Evolutionary conservation across 1,140 invertebrate species (phyloP).

Genomic region (Teleogryllus occipitalis): DNA sequence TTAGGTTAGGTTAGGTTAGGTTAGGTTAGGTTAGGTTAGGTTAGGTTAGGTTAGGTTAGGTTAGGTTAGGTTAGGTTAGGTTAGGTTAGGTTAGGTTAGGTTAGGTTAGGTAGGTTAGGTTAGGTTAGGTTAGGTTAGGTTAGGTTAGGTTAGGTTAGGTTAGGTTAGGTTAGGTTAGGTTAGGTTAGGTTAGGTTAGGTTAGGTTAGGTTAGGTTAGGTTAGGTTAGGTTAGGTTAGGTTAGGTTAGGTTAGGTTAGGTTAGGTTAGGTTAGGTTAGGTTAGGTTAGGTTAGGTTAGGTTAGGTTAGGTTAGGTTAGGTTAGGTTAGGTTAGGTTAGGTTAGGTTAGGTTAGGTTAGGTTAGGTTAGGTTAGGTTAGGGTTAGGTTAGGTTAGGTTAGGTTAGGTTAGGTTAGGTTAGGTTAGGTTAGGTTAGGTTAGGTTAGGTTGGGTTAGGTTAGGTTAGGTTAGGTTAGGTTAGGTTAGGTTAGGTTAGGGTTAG

Average conservation of each 20-base stretch:
- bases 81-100: conserved; percentile 29
- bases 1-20: conserved; percentile 16
- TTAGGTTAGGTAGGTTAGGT: conserved; percentile 29
- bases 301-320: conserved; percentile 17
- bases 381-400: conserved; percentile 16
- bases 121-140: conserved; percentile 28
- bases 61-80: conserved; percentile 26
- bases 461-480: conserved; percentile 16
- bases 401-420: conserved; percentile 22
- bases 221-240: conserved; percentile 24
- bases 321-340: conserved; percentile 14
- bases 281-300: conserved; percentile 23
- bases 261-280: conserved; percentile 20
- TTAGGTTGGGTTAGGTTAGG: conserved; percentile 23
- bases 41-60: too few relatives aligned
- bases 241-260: conserved; percentile 17
- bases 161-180: conserved; percentile 26
- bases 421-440: conserved; percentile 20
- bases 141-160: conserved; percentile 30
- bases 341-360: conserved; percentile 27
- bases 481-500: conserved; percentile 20
- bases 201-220: conserved; percentile 29
- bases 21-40: too few relatives aligned
- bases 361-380: conserved; percentile 29
- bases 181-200: conserved; percentile 28